Evolutionary conservation across 2,113 vertebrate genomes (phyloP).

Genomic region (Glaucomys volans): DNA sequence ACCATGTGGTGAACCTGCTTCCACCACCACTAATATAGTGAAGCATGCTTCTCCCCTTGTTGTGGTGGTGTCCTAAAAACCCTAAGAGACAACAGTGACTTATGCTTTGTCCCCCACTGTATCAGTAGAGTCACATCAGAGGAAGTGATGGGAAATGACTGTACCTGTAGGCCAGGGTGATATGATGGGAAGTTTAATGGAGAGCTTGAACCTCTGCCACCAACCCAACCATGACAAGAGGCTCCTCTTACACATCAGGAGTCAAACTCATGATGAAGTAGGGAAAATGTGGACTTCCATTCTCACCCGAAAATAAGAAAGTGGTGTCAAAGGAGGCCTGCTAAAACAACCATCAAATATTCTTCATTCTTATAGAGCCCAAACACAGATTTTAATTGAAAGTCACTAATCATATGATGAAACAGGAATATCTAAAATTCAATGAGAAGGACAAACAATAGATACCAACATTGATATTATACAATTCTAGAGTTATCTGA

Average conservation of each 20-base stretch:
- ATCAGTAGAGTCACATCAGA: neutral
- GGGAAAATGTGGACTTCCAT: neutral
- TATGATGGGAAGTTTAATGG: neutral
- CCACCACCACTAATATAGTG: neutral
- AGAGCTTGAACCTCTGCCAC: neutral
- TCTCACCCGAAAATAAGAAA: neutral
- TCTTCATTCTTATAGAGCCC: neutral
- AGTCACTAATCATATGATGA: neutral
- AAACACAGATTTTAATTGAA: neutral
- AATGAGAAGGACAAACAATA: neutral
- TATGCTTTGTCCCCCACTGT: rapidly evolving
- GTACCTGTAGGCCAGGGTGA: neutral
- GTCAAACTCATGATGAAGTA: neutral
- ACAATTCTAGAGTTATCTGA: neutral
- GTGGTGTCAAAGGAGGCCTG: neutral
- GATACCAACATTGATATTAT: neutral
- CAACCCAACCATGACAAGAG: neutral
- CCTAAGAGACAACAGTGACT: neutral
- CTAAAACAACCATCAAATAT: neutral
- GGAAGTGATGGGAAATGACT: neutral
- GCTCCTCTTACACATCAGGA: neutral
- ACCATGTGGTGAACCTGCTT: too few species aligned
- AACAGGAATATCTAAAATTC: neutral
- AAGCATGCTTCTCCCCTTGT: too few species aligned
- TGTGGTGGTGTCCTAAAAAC: neutral